These are phyloP conservation scores for Spodoptera picta DNA, from an alignment of 2,888 invertebrate genomes.

Conservation along the genomic window DNA sequence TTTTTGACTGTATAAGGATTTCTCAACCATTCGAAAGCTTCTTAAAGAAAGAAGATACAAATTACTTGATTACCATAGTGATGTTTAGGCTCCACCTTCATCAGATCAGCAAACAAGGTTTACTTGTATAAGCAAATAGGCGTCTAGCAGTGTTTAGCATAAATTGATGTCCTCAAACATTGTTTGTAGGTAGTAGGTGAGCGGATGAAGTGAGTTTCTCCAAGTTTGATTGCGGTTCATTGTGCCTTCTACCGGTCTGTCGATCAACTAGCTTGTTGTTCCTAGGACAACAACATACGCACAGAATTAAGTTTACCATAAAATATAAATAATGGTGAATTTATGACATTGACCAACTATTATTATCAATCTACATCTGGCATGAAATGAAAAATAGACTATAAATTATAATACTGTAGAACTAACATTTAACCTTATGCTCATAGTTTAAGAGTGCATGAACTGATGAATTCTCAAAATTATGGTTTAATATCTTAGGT, in stretches of 20 bases:
- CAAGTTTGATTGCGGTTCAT: constrained; percentile 72
- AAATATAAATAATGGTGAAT: too few relatives aligned
- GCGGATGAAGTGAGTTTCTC: constrained; percentile 61
- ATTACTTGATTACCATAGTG: too few relatives aligned
- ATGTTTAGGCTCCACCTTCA: background rate
- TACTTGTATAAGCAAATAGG: constrained; percentile 12
- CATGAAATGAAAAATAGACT: too few relatives aligned
- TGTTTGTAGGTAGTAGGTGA: constrained; percentile 55
- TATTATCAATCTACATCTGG: too few relatives aligned
- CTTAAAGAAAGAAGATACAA: too few relatives aligned
- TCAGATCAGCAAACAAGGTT: background rate
- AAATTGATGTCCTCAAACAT: constrained; percentile 61
- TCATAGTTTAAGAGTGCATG: too few relatives aligned
- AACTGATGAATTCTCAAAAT: too few relatives aligned
- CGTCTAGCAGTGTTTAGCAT: constrained; percentile 48
- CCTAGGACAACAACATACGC: constrained; percentile 34
- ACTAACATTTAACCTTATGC: too few relatives aligned
- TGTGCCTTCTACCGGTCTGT: constrained; percentile 56
- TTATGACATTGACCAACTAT: too few relatives aligned
- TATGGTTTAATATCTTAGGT: too few relatives aligned
- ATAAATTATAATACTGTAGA: too few relatives aligned
- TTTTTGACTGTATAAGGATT: constrained; percentile 5
- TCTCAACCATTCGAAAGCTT: too few relatives aligned
- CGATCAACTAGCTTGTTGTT: constrained; percentile 52
- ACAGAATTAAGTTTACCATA: constrained; percentile 4